Percentiles rank a stretch among this genome's conserved stretches.
phyloP scores from a whole-genome alignment of 2,113 vertebrate genomes.

The Psettodes erumei region DNA sequence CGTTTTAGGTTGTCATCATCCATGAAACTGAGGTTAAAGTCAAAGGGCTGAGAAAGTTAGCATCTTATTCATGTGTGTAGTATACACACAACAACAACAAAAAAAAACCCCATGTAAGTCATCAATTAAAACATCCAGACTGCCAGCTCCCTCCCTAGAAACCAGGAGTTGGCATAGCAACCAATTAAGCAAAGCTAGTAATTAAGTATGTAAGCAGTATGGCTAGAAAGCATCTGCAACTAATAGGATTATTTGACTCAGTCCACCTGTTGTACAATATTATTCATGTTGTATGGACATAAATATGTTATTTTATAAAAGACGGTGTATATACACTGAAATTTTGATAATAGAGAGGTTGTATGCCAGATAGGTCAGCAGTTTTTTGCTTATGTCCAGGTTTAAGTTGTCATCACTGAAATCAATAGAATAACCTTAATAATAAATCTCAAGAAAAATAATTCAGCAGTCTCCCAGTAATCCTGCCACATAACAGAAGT shows the following conservation, averaged over 20 bases:
- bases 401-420: background rate
- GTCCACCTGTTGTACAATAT: slow-evolving; percentile 33
- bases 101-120: background rate
- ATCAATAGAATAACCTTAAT: background rate
- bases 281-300: slow-evolving; percentile 28
- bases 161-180: slow-evolving; percentile 47
- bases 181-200: slow-evolving; percentile 43
- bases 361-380: background rate
- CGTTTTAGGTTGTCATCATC: slow-evolving; percentile 20
- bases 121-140: slow-evolving; percentile 29
- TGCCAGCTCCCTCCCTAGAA: slow-evolving; percentile 40
- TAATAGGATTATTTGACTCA: slow-evolving; percentile 51
- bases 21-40: background rate
- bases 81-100: background rate
- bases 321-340: background rate
- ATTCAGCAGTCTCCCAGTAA: background rate
- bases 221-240: slow-evolving; percentile 38
- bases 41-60: background rate
- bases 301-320: slow-evolving; percentile 23
- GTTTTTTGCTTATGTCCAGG: background rate
- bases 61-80: background rate
- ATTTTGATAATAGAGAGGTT: background rate
- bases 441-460: background rate
- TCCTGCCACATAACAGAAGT: background rate
- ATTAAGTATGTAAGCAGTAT: slow-evolving; percentile 40